Base-by-base conservation (phyloP, 2,888 invertebrate genomes). In the Eupithecia pulchellata region DNA sequence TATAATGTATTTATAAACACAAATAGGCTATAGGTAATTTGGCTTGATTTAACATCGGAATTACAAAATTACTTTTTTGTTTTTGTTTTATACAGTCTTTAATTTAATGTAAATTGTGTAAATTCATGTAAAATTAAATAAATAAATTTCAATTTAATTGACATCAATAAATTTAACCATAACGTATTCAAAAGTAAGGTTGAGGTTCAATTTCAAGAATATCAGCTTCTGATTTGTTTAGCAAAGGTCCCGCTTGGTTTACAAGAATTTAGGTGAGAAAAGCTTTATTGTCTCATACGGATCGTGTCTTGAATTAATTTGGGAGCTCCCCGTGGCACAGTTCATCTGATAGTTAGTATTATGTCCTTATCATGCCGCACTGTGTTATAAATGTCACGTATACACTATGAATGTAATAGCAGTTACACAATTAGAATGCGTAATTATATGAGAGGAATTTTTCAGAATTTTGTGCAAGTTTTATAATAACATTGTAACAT, bases 241-340 rank as follows among this genome's bases (percentile, higher is more conserved):
- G 58, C 36, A 27, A 61, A 72, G 66, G 34, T 52, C 58, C 39
- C 36, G 68, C 57, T 74, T 69, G 72, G 72, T 75, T 72, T 78
- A 78, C 68, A 77, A 70, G 71, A 76, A 71, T 79, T 79, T 78
- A 79, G 69, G 74, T 76, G 77, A 75, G 78, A 74, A 78, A 78
- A 81, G 78, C 82, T 80, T 77, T 79, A 79, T 78, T 78, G 78
- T 74, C 79, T 84, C 78, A 82, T 81, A 81, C 79, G 76, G 78
- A 77, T 79, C 84, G 84, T 84, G 84, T 80, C 78, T 77, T 75
- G 85, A 84, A 84, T 84, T 82, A 83, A 83, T 84, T 79, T 77
- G 8, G 66, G 47, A 70, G 74, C 73, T 67, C 55, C 30, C 67
- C 57, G 42, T 60, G 36, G 14, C 66, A 55, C 52, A 72, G 72